These are phyloP conservation scores for roundworm (Caenorhabditis elegans) DNA, from an alignment of 1,140 invertebrate species.

Conservation along the genomic window WBcel235 BX284606.5:7141001-7141500, in stretches of 20 bases:
- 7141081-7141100: slow-evolving; percentile 68
- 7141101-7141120: slow-evolving; percentile 67
- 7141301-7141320: slow-evolving; percentile 71
- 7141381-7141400: slow-evolving; percentile 55
- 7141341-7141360: background rate
- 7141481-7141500: slow-evolving; percentile 69
- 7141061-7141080: slow-evolving; percentile 65
- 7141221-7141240: slow-evolving; percentile 71
- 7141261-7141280: slow-evolving; percentile 70
- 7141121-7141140: slow-evolving; percentile 71
- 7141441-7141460: slow-evolving; percentile 70
- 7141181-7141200: background rate
- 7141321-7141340: slow-evolving; percentile 65
- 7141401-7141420: slow-evolving; percentile 66
- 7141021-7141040: slow-evolving; percentile 67
- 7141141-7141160: slow-evolving; percentile 69
- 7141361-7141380: slow-evolving; percentile 45
- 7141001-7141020: background rate
- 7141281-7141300: slow-evolving; percentile 69
- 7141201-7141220: slow-evolving; percentile 67
- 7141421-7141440: slow-evolving; percentile 64
- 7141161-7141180: slow-evolving; percentile 61
- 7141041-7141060: slow-evolving; percentile 74
- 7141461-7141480: slow-evolving; percentile 70
- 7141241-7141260: slow-evolving; percentile 73